These are phyloP conservation scores for Centroberyx gerrardi DNA, from an alignment of 2,797 vertebrate genomes.

Conservation along the genomic window DNA sequence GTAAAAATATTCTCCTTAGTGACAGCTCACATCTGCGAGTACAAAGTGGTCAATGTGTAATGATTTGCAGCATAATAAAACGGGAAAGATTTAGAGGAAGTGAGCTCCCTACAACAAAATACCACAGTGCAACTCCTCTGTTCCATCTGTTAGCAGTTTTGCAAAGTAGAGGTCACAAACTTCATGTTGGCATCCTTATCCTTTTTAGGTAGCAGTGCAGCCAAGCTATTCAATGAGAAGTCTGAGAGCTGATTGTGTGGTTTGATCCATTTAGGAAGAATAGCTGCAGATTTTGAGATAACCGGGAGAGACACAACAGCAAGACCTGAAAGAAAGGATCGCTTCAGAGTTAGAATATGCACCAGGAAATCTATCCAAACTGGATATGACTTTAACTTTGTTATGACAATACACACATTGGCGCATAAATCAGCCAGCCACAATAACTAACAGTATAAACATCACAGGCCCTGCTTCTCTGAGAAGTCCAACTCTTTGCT, in stretches of 20 bases:
- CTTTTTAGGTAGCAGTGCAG: constrained; percentile 79
- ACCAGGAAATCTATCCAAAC: constrained; percentile 54
- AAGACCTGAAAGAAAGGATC: constrained; percentile 1
- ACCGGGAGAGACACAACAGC: constrained; percentile 37
- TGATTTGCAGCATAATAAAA: constrained; percentile 65
- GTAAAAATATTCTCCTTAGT: constrained; percentile 36
- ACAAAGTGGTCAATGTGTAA: constrained; percentile 50
- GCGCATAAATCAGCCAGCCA: constrained; percentile 50
- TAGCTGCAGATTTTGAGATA: constrained; percentile 60
- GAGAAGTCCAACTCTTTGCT: constrained; percentile 52
- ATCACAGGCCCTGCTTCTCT: constrained; percentile 44
- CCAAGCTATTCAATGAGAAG: constrained; percentile 55
- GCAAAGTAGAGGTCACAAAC: constrained; percentile 63
- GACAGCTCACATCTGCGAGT: constrained; percentile 58
- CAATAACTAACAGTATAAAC: constrained; percentile 31
- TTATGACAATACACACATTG: constrained; percentile 61
- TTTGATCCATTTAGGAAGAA: constrained; percentile 73
- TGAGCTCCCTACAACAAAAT: constrained; percentile 47
- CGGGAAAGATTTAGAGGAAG: constrained; percentile 40
- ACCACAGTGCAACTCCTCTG: constrained; percentile 59
- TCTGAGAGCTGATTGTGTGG: constrained; percentile 62
- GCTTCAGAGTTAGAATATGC: background rate
- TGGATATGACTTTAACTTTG: constrained; percentile 47
- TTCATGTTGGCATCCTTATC: constrained; percentile 69
- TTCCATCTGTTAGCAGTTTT: constrained; percentile 75